These are phyloP conservation scores for Lagopus leucura DNA, from an alignment of 2,113 vertebrate genomes.

Conservation along the genomic window DNA sequence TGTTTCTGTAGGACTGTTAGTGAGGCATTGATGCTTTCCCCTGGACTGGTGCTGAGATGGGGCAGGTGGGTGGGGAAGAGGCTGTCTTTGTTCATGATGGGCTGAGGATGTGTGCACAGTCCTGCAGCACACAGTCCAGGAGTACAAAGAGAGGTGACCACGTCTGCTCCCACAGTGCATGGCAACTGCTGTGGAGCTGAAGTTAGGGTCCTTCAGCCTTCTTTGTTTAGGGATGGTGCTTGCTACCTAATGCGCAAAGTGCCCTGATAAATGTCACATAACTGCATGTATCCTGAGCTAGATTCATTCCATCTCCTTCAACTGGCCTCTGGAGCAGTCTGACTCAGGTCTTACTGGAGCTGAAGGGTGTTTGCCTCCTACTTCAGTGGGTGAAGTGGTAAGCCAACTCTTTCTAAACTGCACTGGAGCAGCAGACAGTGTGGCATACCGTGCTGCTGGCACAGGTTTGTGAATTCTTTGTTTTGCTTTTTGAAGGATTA, in stretches of 20 bases:
- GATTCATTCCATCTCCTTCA: neutral
- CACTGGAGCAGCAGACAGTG: neutral
- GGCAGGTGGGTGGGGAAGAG: neutral
- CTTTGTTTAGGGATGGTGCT: neutral
- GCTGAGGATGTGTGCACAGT: neutral
- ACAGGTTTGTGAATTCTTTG: slow-evolving; percentile 45
- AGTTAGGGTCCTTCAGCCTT: neutral
- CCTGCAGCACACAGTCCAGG: accelerated
- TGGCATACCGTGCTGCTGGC: slow-evolving; percentile 1
- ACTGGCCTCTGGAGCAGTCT: neutral
- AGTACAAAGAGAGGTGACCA: accelerated
- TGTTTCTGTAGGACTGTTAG: neutral
- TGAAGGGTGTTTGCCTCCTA: neutral
- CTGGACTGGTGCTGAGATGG: neutral
- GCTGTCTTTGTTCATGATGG: neutral
- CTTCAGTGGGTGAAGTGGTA: neutral
- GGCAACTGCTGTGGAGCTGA: neutral
- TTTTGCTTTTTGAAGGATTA: slow-evolving; percentile 60
- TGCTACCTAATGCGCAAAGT: accelerated
- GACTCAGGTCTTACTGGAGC: neutral
- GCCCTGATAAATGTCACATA: neutral
- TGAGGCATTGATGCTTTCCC: neutral
- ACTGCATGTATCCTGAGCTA: neutral
- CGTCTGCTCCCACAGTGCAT: accelerated
- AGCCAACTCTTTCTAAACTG: neutral